phyloP scores from a whole-genome alignment of 2,888 invertebrate species.

The Caenorhabditis plicata region DNA sequence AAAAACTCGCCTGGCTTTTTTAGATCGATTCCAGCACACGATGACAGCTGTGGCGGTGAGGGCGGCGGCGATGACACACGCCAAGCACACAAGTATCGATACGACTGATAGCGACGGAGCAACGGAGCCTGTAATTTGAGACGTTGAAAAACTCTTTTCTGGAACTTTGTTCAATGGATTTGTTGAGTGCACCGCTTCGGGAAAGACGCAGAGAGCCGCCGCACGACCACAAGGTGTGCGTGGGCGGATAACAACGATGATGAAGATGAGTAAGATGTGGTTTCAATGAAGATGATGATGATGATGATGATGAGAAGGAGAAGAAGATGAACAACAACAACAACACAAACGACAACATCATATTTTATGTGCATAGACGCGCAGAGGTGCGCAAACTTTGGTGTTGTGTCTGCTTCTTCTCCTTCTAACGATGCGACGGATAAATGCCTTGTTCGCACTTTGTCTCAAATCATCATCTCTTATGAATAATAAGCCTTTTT shows the following conservation, averaged over 20 bases:
- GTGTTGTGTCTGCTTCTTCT: too few species aligned
- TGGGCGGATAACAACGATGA: slow-evolving; percentile 16
- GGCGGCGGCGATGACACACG: slow-evolving; percentile 32
- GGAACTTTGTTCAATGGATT: too few species aligned
- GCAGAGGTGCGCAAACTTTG: not conserved
- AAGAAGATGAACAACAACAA: slow-evolving; percentile 1
- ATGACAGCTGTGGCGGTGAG: slow-evolving; percentile 30
- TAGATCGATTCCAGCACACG: slow-evolving; percentile 39
- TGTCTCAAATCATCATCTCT: too few species aligned
- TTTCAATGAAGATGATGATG: slow-evolving; percentile 7
- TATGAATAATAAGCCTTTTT: too few species aligned
- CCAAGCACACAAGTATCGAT: slow-evolving; percentile 34
- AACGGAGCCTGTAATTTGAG: slow-evolving; percentile 22
- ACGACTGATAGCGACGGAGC: slow-evolving; percentile 26
- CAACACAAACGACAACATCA: too few species aligned
- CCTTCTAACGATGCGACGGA: too few species aligned
- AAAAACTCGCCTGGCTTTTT: slow-evolving; percentile 42
- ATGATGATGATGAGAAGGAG: slow-evolving; percentile 10
- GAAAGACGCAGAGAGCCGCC: too few species aligned
- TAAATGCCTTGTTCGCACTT: too few species aligned
- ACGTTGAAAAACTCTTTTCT: not conserved
- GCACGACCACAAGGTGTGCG: slow-evolving; percentile 28
- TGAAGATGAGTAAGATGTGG: slow-evolving; percentile 3
- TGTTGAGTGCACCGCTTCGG: too few species aligned
- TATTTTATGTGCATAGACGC: too few species aligned